A percentile compares a stretch with the other conserved stretches of the same genome.
phyloP scores from a whole-genome alignment of 2,888 invertebrate genomes.

The Calephelis perditalis region DNA sequence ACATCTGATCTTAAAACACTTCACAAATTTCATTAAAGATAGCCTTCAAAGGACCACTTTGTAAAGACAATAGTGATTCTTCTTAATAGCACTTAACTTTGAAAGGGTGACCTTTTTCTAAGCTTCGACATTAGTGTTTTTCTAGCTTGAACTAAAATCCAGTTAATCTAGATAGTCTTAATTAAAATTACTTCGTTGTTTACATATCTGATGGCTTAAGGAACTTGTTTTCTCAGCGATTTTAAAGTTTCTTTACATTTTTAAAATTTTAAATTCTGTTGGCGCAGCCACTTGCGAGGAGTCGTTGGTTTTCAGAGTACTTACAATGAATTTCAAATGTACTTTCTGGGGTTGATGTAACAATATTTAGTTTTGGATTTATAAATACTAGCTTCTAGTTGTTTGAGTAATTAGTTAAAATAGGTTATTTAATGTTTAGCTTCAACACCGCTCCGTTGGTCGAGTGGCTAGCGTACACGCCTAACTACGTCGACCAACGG shows the following conservation, averaged over 20 bases:
- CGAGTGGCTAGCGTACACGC: too few species aligned
- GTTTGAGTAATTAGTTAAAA: too few species aligned
- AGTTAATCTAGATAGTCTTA: constrained; percentile 5
- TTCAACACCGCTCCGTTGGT: too few species aligned
- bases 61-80: constrained; percentile 43
- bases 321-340: too few species aligned
- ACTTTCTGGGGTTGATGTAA: too few species aligned
- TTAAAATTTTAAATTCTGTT: too few species aligned
- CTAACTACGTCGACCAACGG: too few species aligned
- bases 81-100: constrained; percentile 34
- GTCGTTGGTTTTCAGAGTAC: too few species aligned
- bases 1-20: constrained; percentile 10
- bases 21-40: constrained; percentile 1
- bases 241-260: background rate
- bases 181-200: constrained; percentile 11
- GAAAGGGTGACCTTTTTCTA: constrained; percentile 30
- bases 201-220: background rate
- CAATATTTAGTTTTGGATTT: too few species aligned
- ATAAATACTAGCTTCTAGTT: too few species aligned
- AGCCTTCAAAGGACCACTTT: constrained; percentile 51
- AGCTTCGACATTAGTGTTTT: constrained; percentile 23
- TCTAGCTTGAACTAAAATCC: constrained; percentile 24
- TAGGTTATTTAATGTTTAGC: too few species aligned
- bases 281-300: too few species aligned
- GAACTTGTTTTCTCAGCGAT: background rate